A percentile compares a stretch with the other conserved stretches of the same genome.
Evolutionary conservation across 2,888 invertebrate genomes (phyloP).

Genomic region (Heteromyza rotundicornis): DNA sequence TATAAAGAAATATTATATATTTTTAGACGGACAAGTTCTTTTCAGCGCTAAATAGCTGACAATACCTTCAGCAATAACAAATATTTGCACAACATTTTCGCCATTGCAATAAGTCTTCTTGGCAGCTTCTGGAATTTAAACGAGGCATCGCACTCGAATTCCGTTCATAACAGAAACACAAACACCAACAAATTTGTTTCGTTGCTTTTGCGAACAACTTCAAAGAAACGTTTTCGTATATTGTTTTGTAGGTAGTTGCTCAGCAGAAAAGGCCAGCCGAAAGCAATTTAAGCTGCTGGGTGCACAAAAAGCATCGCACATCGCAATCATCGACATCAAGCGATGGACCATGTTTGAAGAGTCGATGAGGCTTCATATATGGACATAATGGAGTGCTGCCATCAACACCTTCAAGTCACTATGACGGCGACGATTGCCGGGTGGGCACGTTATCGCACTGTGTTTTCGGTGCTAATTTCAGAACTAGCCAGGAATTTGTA

Average conservation of each 20-base stretch:
- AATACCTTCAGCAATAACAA: no score
- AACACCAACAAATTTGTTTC: slow-evolving; percentile 48
- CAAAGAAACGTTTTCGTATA: slow-evolving; percentile 22
- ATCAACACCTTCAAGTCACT: slow-evolving; percentile 35
- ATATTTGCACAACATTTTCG: no score
- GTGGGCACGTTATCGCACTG: slow-evolving; percentile 25
- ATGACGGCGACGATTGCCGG: slow-evolving; percentile 31
- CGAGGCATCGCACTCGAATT: slow-evolving; percentile 57
- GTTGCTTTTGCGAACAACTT: slow-evolving; percentile 9
- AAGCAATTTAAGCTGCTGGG: neutral
- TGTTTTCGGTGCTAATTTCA: slow-evolving; percentile 42
- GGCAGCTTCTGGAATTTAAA: slow-evolving; percentile 56
- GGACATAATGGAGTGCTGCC: slow-evolving; percentile 51
- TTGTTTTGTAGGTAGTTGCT: no score
- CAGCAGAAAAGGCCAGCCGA: no score
- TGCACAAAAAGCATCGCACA: slow-evolving; percentile 13
- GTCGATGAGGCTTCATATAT: slow-evolving; percentile 44
- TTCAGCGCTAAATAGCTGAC: no score
- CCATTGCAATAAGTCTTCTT: no score
- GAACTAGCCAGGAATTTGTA: slow-evolving; percentile 38
- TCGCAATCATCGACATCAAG: slow-evolving; percentile 8
- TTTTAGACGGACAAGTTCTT: no score
- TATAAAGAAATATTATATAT: no score
- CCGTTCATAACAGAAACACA: slow-evolving; percentile 46
- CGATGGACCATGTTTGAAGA: no score